Percentiles rank a stretch among this genome's conserved stretches.
phyloP scores from a whole-genome alignment of 2,113 vertebrate species.

The Cochlearius cochlearius region DNA sequence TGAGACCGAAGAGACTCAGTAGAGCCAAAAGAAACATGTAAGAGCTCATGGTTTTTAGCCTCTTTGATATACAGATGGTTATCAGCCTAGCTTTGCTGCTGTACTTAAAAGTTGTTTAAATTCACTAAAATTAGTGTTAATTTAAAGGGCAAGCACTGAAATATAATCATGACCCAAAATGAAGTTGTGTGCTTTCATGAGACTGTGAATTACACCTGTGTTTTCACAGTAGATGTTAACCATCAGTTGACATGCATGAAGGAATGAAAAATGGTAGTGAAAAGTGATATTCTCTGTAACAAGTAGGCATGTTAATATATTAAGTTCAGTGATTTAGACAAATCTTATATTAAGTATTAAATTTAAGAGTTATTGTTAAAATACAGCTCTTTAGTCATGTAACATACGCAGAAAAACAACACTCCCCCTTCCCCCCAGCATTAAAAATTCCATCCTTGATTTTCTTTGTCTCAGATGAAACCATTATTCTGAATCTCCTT shows the following conservation, averaged over 20 bases:
- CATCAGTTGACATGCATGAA: not conserved
- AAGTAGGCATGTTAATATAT: not conserved
- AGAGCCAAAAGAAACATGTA: not conserved
- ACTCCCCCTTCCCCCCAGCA: not conserved
- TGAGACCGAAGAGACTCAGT: not conserved
- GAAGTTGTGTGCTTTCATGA: not conserved
- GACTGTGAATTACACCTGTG: not conserved
- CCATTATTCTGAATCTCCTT: not conserved
- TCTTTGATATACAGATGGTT: not conserved
- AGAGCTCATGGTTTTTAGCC: not conserved
- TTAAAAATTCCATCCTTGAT: not conserved
- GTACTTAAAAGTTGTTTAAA: not conserved
- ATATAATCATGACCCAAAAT: not conserved
- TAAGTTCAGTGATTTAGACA: not conserved
- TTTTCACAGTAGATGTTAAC: not conserved
- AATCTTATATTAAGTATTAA: not conserved
- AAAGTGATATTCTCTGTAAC: not conserved
- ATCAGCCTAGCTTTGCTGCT: not conserved
- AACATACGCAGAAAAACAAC: not conserved
- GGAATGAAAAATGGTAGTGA: not conserved
- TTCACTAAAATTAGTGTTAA: not conserved
- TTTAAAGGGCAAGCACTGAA: not conserved
- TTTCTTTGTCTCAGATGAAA: not conserved
- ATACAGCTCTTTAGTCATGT: not conserved
- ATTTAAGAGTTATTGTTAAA: not conserved